phyloP scores from a whole-genome alignment of 2,113 vertebrate genomes.

The Sphaerodactylus townsendi region DNA sequence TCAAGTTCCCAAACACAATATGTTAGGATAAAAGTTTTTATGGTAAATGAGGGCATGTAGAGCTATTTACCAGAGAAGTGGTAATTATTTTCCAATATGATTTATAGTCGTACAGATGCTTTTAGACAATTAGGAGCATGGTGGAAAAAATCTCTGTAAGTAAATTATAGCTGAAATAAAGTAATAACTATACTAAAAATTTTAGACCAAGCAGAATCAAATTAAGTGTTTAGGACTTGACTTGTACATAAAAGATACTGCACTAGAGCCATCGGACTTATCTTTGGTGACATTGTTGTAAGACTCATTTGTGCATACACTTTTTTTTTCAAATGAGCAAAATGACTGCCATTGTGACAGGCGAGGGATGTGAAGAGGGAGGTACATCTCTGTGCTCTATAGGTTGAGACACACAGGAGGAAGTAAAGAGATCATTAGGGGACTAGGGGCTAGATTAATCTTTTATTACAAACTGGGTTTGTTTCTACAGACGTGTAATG shows the following conservation, averaged over 20 bases:
- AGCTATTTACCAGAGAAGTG: constrained; percentile 41
- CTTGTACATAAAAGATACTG: constrained; percentile 48
- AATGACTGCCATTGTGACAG: no score
- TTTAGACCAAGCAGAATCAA: constrained; percentile 30
- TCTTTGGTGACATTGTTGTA: constrained; percentile 7
- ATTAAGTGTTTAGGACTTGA: constrained; percentile 41
- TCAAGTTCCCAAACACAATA: constrained; percentile 27
- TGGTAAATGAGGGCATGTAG: constrained; percentile 38
- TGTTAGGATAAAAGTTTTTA: not conserved
- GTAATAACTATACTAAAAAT: constrained; percentile 31
- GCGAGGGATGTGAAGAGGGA: no score
- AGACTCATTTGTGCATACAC: not conserved
- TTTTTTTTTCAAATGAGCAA: not conserved
- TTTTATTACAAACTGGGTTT: not conserved
- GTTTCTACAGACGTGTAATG: not conserved
- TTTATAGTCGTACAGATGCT: constrained; percentile 61
- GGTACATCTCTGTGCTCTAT: not conserved
- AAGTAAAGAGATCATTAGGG: not conserved
- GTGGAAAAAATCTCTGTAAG: constrained; percentile 42
- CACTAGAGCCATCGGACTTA: constrained; percentile 35
- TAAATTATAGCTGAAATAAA: constrained; percentile 55
- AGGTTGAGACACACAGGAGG: not conserved
- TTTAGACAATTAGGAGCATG: constrained; percentile 51
- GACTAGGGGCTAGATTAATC: not conserved
- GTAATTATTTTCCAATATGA: constrained; percentile 58